Conservation (phyloP, 1,140 invertebrate species). For the Trigoniulus corallinus region DNA sequence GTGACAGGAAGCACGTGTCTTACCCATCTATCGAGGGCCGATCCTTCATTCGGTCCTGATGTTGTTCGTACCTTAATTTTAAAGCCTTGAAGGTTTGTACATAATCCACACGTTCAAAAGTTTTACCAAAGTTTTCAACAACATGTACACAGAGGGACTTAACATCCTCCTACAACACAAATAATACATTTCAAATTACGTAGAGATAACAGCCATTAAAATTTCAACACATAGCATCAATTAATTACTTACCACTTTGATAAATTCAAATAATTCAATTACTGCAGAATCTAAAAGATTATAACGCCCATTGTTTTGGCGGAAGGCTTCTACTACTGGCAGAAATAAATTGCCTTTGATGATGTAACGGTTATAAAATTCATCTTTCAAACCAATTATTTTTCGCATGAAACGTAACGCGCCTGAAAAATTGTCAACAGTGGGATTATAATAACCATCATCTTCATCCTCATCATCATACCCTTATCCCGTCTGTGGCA, state of each 20-base stretch:
- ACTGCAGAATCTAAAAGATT: slow-evolving; percentile 98
- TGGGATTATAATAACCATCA: background rate
- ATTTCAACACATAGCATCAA: too few relatives aligned
- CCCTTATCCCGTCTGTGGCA: too few relatives aligned
- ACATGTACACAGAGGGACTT: slow-evolving; percentile 87
- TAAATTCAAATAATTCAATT: slow-evolving; percentile 98
- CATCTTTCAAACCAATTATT: slow-evolving; percentile 93
- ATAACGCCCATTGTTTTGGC: slow-evolving; percentile 90
- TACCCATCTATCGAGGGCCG: background rate
- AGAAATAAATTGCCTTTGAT: slow-evolving; percentile 89
- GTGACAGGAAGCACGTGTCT: background rate
- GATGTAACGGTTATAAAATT: slow-evolving; percentile 95
- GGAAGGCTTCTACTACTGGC: slow-evolving; percentile 90
- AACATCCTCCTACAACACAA: slow-evolving; percentile 61
- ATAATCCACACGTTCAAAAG: slow-evolving; percentile 84
- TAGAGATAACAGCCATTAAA: slow-evolving; percentile 3
- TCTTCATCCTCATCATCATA: too few relatives aligned
- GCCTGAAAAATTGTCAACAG: slow-evolving; percentile 26
- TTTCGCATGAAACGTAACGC: slow-evolving; percentile 92
- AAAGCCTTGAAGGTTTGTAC: slow-evolving; percentile 92
- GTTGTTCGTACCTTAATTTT: slow-evolving; percentile 80
- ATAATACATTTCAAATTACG: slow-evolving; percentile 10
- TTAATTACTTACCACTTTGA: slow-evolving; percentile 48
- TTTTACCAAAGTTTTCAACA: slow-evolving; percentile 86
- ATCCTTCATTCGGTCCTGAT: slow-evolving; percentile 51